Percentiles rank a stretch among this genome's conserved stretches.
Conservation (phyloP, 1,140 invertebrate genomes). For the Ips typographus region DNA sequence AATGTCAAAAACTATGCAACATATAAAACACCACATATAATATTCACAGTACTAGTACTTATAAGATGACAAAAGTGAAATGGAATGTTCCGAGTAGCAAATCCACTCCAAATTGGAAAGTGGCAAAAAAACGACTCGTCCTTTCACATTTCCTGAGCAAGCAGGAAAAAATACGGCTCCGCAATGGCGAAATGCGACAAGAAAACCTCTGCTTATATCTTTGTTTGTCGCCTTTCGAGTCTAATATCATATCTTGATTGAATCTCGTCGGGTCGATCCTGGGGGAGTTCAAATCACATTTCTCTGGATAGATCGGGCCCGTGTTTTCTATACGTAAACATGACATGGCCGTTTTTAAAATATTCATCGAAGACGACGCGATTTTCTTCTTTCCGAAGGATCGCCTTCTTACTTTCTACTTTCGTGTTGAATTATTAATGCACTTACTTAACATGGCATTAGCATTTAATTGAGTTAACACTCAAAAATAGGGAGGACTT, state of each 20-base stretch:
- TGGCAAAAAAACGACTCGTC: no score
- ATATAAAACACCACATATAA: no score
- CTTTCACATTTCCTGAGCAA: neutral
- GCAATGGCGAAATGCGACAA: neutral
- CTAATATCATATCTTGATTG: slow-evolving; percentile 28
- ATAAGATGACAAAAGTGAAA: no score
- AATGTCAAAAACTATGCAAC: no score
- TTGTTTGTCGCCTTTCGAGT: slow-evolving; percentile 21
- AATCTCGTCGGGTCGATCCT: slow-evolving; percentile 22
- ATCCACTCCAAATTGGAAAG: no score
- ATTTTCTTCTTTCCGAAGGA: neutral
- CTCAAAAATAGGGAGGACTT: no score
- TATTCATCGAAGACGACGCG: slow-evolving; percentile 5
- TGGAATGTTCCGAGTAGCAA: no score
- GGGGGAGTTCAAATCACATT: slow-evolving; percentile 18
- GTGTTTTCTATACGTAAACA: slow-evolving; percentile 20
- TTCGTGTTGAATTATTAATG: no score
- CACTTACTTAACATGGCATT: no score
- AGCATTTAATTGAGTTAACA: no score
- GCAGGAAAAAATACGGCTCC: neutral
- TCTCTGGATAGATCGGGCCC: slow-evolving; percentile 9
- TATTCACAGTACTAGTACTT: no score
- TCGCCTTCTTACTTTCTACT: no score
- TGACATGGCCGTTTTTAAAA: slow-evolving; percentile 9
- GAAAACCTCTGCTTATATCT: slow-evolving; percentile 14